These are phyloP conservation scores for Melanotaenia duboulayi DNA, from an alignment of 2,113 vertebrate genomes.

Conservation along the genomic window DNA sequence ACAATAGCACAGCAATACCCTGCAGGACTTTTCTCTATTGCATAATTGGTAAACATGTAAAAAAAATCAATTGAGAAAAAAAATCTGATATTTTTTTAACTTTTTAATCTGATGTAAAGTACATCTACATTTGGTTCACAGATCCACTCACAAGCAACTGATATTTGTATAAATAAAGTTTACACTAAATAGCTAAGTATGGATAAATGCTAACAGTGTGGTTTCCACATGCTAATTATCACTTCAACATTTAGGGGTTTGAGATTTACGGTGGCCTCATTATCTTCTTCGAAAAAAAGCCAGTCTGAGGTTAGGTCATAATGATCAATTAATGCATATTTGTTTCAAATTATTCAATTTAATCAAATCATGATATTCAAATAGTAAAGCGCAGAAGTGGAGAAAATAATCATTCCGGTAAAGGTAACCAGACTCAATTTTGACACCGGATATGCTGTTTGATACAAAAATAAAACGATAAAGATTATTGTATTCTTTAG, in stretches of 20 bases:
- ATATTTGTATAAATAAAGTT: not conserved
- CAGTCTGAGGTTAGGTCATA: not conserved
- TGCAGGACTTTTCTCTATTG: not conserved
- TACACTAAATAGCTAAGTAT: no score
- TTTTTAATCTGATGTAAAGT: not conserved
- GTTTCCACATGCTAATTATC: not conserved
- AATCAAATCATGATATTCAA: no score
- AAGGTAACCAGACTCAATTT: not conserved
- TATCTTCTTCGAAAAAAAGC: not conserved
- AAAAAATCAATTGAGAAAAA: not conserved
- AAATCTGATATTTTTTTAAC: not conserved
- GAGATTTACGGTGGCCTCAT: not conserved
- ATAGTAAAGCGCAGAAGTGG: no score
- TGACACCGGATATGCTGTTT: not conserved
- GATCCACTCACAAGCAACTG: no score
- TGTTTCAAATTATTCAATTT: no score
- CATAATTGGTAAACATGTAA: not conserved
- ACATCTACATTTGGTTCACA: not conserved
- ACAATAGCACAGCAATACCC: not conserved
- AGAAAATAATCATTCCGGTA: not conserved
- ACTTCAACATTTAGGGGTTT: slow-evolving; percentile 2
- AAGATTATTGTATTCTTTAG: not conserved
- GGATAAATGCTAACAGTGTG: not conserved
- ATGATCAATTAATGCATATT: not conserved
- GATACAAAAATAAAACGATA: not conserved